Percentiles rank a stretch among this genome's conserved stretches.
These are phyloP conservation scores for Nasonia oneida DNA, from an alignment of 2,888 invertebrate genomes.

Conservation along the genomic window DNA sequence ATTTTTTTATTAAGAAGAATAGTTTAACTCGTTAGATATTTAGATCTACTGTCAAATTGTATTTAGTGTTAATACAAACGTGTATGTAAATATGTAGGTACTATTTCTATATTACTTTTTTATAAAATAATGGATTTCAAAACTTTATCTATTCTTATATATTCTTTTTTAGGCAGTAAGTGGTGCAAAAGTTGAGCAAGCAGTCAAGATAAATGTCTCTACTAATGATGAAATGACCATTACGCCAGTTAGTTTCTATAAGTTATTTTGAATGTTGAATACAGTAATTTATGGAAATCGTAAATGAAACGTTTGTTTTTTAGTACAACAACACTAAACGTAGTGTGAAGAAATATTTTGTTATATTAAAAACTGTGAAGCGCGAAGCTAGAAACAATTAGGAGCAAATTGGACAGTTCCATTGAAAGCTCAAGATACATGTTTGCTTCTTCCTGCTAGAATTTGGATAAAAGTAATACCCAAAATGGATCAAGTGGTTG, in stretches of 20 bases:
- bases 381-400: constrained; percentile 21
- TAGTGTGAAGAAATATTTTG: constrained; percentile 43
- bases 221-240: constrained; percentile 69
- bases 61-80: no score
- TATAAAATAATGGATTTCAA: not conserved
- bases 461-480: constrained; percentile 70
- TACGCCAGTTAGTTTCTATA: constrained; percentile 68
- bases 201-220: constrained; percentile 68
- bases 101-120: not conserved
- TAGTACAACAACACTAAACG: not conserved
- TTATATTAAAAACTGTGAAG: constrained; percentile 25
- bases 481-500: constrained; percentile 57
- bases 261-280: not conserved
- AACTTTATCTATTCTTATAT: not conserved
- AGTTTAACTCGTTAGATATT: no score
- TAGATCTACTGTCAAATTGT: no score
- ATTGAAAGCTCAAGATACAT: constrained; percentile 69
- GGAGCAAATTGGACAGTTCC: constrained; percentile 53
- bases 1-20: no score
- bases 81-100: not conserved
- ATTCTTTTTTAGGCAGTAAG: constrained; percentile 14
- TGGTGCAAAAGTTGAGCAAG: constrained; percentile 63
- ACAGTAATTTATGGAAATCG: not conserved
- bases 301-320: constrained; percentile 1
- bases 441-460: constrained; percentile 68